These are phyloP conservation scores for Stichodactyla mertensii DNA, from an alignment of 64 coral and sea anemone genomes.

Conservation along the genomic window DNA sequence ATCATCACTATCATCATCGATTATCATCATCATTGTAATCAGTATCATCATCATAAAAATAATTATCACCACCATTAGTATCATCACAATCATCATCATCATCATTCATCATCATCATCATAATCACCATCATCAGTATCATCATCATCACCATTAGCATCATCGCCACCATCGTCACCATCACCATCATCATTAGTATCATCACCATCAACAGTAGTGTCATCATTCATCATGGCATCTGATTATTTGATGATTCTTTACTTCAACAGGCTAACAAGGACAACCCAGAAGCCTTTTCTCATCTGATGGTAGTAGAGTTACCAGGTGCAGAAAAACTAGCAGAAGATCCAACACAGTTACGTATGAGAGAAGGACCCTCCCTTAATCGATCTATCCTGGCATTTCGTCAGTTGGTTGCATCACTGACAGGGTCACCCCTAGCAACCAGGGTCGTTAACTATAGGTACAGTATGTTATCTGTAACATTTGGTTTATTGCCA, in stretches of 20 bases:
- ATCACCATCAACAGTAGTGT: not conserved
- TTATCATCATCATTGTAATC: not conserved
- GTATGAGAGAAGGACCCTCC: constrained; percentile 79
- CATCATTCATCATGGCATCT: not conserved
- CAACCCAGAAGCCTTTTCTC: constrained; percentile 44
- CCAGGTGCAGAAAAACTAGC: constrained; percentile 83
- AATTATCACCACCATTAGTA: not conserved
- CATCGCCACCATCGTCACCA: not conserved
- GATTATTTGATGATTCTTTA: not conserved
- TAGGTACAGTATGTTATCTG: constrained; percentile 23
- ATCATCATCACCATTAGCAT: not conserved
- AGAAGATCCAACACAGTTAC: constrained; percentile 77
- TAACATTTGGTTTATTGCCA: not conserved
- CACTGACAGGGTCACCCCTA: constrained; percentile 40
- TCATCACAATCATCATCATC: not conserved
- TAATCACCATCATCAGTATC: not conserved
- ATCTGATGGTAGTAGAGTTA: constrained; percentile 55
- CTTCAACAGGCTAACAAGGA: constrained; percentile 38
- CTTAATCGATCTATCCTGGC: constrained; percentile 60
- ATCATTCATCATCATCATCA: not conserved
- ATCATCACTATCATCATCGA: not conserved
- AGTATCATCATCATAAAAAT: not conserved
- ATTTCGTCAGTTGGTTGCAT: constrained; percentile 46
- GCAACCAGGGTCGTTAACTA: constrained; percentile 49
- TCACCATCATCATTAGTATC: not conserved